Base-by-base conservation (phyloP, 2,888 invertebrate genomes). In the Abrostola tripartita region DNA sequence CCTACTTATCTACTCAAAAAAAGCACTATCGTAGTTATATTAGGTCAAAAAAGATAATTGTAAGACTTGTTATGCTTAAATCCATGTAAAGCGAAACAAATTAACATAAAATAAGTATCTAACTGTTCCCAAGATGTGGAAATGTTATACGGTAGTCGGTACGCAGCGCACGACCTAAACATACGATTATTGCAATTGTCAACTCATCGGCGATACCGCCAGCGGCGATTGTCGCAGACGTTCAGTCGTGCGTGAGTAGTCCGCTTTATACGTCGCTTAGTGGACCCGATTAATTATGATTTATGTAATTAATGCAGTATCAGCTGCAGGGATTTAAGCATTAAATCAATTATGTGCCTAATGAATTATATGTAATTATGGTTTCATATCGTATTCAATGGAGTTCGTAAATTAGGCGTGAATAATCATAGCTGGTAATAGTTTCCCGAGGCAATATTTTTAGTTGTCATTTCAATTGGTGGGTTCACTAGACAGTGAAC, bases 151-250 rank as follows among this genome's bases (percentile, higher is more conserved):
- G 44, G 79, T 65, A 75, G 76, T 59, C 60, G 50, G 8, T 52
- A 52, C 42, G 50, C 60, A 37, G 49, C 57, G 38, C 73, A 76
- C 60, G 68, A 76, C 65, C 54, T 36, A 65, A 69, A 65, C 41
- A 44, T 65, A 76, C 65, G 68, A 50, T 57, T 73, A 79, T 77
- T 77, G 58, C 67, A 40, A 61, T 58, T 60, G 78, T 64, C 65
- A 24, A 24, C 24, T 24, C 24, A 61, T 52, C 61, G 56, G 50
- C 41, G 38, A 44, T 54, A 44, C 42, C 53, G 61, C 65, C 56
- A 41, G 60, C 40, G 49, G 56, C 64, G 58, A 47, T 14, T 54
- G 62, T 61, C 54, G 61, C 53, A 40, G 35, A 52, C 54, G 40
- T 52, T 60, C 51, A 42, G 37, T 38, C 60, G 55, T 54, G 52